These are phyloP conservation scores for Agelaius phoeniceus DNA, from an alignment of 2,113 vertebrate genomes.

Conservation along the genomic window DNA sequence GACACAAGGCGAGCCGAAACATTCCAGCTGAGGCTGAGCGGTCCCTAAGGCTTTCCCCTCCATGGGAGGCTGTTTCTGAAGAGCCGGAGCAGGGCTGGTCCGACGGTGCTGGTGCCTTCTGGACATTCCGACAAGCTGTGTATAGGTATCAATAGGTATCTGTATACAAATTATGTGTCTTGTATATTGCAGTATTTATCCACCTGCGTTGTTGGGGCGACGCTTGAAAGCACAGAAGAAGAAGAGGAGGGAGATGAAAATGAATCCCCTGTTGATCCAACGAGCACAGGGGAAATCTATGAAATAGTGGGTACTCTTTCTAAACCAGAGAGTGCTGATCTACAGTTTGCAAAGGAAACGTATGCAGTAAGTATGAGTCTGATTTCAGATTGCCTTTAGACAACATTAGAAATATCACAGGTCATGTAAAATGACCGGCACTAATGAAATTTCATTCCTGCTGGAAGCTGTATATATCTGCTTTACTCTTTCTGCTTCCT, in stretches of 20 bases:
- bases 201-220: constrained; percentile 65
- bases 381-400: background rate
- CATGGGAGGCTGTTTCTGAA: background rate
- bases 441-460: background rate
- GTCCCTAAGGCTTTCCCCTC: background rate
- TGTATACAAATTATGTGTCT: background rate
- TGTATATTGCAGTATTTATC: constrained; percentile 80
- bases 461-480: background rate
- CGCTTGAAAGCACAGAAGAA: constrained; percentile 37
- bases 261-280: background rate
- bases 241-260: constrained; percentile 64
- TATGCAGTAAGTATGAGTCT: constrained; percentile 77
- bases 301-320: constrained; percentile 85
- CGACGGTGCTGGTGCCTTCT: too few species aligned
- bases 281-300: constrained; percentile 61
- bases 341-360: constrained; percentile 68
- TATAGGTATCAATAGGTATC: background rate
- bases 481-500: background rate
- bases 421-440: background rate
- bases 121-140: background rate
- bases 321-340: background rate
- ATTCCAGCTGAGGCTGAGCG: background rate
- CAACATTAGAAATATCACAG: background rate
- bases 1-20: background rate
- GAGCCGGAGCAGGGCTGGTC: background rate